Conservation (phyloP, 2,888 invertebrate species). For the Meiosimyza platycephala region DNA sequence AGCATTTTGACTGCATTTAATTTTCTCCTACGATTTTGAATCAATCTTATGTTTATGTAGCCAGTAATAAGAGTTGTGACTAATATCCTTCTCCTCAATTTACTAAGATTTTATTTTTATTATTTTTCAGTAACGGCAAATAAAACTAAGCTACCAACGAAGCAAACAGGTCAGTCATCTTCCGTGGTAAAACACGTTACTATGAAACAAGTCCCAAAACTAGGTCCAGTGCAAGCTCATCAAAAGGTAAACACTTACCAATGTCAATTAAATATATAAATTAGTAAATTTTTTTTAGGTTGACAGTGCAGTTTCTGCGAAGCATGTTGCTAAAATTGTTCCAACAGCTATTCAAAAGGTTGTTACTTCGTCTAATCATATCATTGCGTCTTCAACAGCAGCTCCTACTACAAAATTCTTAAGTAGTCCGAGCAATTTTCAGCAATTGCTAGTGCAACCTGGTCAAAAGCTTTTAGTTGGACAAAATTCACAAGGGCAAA, state of each 20-base stretch:
- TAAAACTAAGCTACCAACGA: constrained; percentile 47
- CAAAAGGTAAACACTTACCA: constrained; percentile 53
- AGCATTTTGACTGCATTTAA: too few relatives aligned
- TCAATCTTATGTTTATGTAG: background rate
- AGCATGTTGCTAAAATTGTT: constrained; percentile 47
- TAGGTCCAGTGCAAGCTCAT: constrained; percentile 46
- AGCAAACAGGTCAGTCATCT: constrained; percentile 39
- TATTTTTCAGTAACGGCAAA: constrained; percentile 31
- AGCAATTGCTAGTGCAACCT: constrained; percentile 63
- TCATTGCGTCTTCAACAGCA: constrained; percentile 37
- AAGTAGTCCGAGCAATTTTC: constrained; percentile 54
- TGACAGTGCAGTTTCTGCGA: background rate
- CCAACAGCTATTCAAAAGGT: constrained; percentile 49
- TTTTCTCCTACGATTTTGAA: too few relatives aligned
- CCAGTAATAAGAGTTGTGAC: background rate
- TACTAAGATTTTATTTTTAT: background rate
- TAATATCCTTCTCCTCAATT: background rate
- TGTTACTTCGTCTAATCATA: constrained; percentile 38
- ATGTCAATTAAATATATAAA: background rate
- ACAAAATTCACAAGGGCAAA: constrained; percentile 65
- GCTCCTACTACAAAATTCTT: constrained; percentile 37
- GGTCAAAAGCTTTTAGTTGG: constrained; percentile 64
- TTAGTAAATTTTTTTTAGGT: constrained; percentile 18
- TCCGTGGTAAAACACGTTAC: constrained; percentile 60
- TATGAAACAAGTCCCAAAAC: constrained; percentile 60